Base-by-base conservation (phyloP, 1,140 invertebrate species). In the Eriocheir sinensis region DNA sequence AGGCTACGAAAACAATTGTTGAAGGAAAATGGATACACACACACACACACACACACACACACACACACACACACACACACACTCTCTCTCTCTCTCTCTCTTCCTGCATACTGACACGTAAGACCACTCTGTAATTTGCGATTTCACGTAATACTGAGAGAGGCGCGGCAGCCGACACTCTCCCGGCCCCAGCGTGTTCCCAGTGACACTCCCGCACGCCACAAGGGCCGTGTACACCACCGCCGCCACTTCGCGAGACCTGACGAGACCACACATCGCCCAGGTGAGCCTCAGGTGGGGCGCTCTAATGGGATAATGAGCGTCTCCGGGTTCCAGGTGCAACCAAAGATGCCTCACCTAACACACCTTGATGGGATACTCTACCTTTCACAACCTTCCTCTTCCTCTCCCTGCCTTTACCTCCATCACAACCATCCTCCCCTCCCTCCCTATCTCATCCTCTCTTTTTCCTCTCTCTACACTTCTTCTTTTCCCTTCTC, bases 331-430 rank as follows among this genome's bases (percentile, higher is more conserved):
- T 72, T 72, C 21, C 60, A 72, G 60, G 60, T 72, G 60, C 21
- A n/a, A 21, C 60, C 60, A 72, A 72, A 72, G 60, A 72, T 72
- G 60, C 60, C 60, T 72, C 60, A 72, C 27, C 60, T 72, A 72
- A 72, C 60, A 27, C 4, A 72, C 60, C 60, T 21, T 72, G 60
- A 72, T 72, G 60, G n/a, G n/a, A n/a, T 72, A 12, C 53, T 72
- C 53, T 72, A 12, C 27, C 53, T 72, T 27, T 72, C 53, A 12
- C 53, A 12, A 12, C 27, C 53, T 72, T 27, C 27, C 53, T 72
- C 81, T 85, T 34, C 38, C 30, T 81, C 80, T n/a, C 12, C 34
- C 80, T n/a, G 9, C 34, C 80, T n/a, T 8, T 12, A 15, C 9
- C n/a, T 4, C 79, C 32, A n/a, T 81, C 79, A 30, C 79, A 15